Evolutionary conservation across 2,113 vertebrate species (phyloP), one percentile per base, ranked within the genome.

Genomic region (Abramis brama): DNA sequence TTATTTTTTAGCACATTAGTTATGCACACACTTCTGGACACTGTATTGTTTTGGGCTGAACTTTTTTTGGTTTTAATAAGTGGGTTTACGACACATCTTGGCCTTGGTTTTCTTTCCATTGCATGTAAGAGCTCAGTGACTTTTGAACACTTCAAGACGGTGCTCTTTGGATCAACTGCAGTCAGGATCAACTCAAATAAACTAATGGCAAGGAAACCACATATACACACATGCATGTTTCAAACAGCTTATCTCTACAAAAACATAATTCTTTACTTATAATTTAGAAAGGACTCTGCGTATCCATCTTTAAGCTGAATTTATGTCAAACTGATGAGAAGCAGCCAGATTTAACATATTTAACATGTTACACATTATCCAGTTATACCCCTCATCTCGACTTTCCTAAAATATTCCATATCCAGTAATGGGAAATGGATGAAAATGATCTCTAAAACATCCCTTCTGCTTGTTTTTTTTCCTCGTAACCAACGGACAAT

Each of bases 321-420:
- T 86, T 78, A 91, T 90, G 77, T 88, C 84, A 87, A 82, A 66
- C 68, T 47, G 86, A 82, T 57, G 39, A 21, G 76, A 75, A 73
- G 59, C 25, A 30, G 87, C 81, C 88, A 91, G 43, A 90, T 92
- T 83, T 85, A 92, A 90, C 89, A 89, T 89, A 90, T 92, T 83
- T 85, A 92, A 90, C 89, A 89, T 89, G 89, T 91, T 90, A 88
- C 90, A 91, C 93, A 92, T 91, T 90, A 91, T 88, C 89, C 86
- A 90, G 78, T 81, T 66, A 84, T 77, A 88, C 87, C 90, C 88
- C 75, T 91, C 88, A 86, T 88, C 90, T 88, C 90, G 70, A 82
- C 45, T 75, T 33, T 80, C 89, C 85, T 75, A 91, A 90, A 86
- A 86, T 57, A 68, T 87, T 86, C 39, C 47, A 83, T 91, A 91